Percentiles rank a stretch among this genome's conserved stretches.
Conservation (phyloP, 92 coral and sea anemone species). For the Parazoanthus darwini region DNA sequence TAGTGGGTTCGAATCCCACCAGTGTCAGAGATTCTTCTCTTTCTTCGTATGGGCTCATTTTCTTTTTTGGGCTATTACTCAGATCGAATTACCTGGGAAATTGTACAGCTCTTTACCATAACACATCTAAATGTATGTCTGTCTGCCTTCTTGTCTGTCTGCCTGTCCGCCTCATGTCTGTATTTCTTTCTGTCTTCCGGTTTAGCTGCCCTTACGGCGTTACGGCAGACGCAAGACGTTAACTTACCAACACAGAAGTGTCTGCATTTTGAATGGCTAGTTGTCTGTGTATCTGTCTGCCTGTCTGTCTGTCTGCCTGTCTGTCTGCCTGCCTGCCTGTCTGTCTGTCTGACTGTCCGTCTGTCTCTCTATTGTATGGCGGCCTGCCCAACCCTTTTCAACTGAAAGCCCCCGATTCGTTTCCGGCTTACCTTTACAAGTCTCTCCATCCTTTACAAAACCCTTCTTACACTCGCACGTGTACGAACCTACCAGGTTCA, state of each 20-base stretch:
- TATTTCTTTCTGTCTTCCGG: neutral
- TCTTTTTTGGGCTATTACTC: too few relatives aligned
- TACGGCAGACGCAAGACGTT: neutral
- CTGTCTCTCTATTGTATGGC: neutral
- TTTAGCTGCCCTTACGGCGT: neutral
- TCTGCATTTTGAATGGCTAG: too few relatives aligned
- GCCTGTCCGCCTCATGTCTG: neutral
- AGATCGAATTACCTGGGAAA: too few relatives aligned
- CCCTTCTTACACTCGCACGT: constrained; percentile 28
- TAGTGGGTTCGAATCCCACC: too few relatives aligned
- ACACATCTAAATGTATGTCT: too few relatives aligned
- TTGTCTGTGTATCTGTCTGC: too few relatives aligned
- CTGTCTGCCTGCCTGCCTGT: neutral
- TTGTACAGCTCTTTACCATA: too few relatives aligned
- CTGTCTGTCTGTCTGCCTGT: neutral
- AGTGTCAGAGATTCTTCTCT: too few relatives aligned
- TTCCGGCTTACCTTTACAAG: constrained; percentile 20
- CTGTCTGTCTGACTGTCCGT: neutral
- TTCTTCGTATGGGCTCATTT: too few relatives aligned
- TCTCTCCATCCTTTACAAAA: constrained; percentile 10
- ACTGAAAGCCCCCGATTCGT: neutral
- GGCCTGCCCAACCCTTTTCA: neutral
- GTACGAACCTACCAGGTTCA: constrained; percentile 23
- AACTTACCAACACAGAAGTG: constrained; percentile 19
- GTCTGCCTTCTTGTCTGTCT: too few relatives aligned